Evolutionary conservation across 2,113 vertebrate genomes (phyloP).

Genomic region (Caloenas nicobarica): DNA sequence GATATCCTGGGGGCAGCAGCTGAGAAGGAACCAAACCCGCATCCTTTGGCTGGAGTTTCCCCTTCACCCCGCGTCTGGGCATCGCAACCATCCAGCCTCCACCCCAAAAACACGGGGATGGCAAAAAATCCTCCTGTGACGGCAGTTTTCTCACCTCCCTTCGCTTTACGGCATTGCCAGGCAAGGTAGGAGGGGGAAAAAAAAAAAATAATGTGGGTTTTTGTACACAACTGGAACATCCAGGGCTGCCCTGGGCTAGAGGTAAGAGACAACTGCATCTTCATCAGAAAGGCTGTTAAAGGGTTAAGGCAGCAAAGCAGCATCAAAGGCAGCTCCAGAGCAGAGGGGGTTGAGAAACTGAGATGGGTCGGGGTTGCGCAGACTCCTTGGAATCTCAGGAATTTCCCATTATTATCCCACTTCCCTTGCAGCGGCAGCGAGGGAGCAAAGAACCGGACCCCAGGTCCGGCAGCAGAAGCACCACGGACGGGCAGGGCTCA

Average conservation of each 20-base stretch:
- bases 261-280: background rate
- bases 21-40: background rate
- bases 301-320: constrained; percentile 42
- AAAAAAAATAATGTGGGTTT: accelerated
- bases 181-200: background rate
- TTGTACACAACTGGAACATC: accelerated
- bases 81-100: background rate
- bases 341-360: constrained; percentile 16
- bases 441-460: background rate
- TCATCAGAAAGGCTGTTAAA: background rate
- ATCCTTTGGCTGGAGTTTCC: background rate
- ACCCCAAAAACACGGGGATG: background rate
- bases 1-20: background rate
- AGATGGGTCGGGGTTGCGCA: constrained; percentile 27
- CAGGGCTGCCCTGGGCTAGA: background rate
- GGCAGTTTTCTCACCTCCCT: background rate
- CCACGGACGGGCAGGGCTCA: background rate
- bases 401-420: constrained; percentile 67
- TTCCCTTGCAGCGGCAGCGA: constrained; percentile 28
- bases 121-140: background rate
- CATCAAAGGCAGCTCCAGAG: constrained; percentile 34
- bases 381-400: constrained; percentile 66
- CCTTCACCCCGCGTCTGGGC: accelerated
- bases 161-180: accelerated
- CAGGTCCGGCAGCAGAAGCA: background rate